These are phyloP conservation scores for Macrotrachela quadricornifera DNA, from an alignment of 1,140 invertebrate genomes.

Conservation along the genomic window DNA sequence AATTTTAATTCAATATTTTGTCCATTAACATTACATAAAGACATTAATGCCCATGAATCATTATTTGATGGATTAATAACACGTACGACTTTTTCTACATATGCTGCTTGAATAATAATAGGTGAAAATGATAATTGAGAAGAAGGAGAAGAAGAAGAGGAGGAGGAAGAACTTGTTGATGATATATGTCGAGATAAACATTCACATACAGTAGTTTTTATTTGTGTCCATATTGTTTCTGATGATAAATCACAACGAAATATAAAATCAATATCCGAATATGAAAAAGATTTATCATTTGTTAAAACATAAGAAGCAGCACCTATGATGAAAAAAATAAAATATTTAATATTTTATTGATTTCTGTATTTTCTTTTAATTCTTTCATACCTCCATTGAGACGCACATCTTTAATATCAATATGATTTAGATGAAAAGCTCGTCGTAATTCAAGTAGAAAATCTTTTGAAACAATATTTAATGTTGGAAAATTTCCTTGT, in stretches of 20 bases:
- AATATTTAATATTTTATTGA: no score
- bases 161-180: background rate
- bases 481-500: conserved; percentile 2
- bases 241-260: background rate
- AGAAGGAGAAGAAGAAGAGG: no score
- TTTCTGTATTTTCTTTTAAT: no score
- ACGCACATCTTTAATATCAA: background rate
- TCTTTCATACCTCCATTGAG: conserved; percentile 5
- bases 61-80: background rate
- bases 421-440: background rate
- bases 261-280: conserved; percentile 5
- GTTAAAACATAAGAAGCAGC: background rate
- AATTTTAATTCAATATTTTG: conserved; percentile 84
- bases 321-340: no score
- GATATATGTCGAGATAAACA: background rate
- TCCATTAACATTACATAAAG: conserved; percentile 61
- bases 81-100: background rate
- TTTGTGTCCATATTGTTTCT: background rate
- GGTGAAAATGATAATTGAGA: background rate
- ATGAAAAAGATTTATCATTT: conserved; percentile 2
- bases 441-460: background rate
- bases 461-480: conserved; percentile 2
- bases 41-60: conserved; percentile 91
- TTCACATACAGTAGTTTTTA: conserved; percentile 5
- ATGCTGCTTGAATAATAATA: background rate